Percentiles rank a stretch among this genome's conserved stretches.
Evolutionary conservation across 2,797 vertebrate genomes (phyloP).

Genomic region (Phoeniculus purpureus): DNA sequence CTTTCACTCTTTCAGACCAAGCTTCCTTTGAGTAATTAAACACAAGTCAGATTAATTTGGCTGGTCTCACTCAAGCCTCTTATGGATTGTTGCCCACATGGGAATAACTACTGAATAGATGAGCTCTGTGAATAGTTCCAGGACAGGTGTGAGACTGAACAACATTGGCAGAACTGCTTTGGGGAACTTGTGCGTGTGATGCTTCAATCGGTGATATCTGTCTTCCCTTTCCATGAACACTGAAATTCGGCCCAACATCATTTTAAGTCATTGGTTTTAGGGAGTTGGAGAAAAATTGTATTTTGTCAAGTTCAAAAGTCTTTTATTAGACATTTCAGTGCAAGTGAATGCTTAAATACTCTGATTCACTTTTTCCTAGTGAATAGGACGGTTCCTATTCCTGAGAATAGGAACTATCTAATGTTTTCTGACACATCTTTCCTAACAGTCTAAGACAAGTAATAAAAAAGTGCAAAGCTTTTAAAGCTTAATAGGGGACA

Average conservation of each 20-base stretch:
- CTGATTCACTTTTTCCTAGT: background rate
- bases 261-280: background rate
- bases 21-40: slow-evolving; percentile 58
- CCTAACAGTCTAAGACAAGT: background rate
- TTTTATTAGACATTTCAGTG: background rate
- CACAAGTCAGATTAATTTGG: slow-evolving; percentile 42
- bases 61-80: slow-evolving; percentile 49
- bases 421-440: background rate
- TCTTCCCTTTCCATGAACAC: background rate
- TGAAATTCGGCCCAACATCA: background rate
- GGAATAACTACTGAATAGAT: slow-evolving; percentile 43
- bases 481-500: background rate
- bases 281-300: background rate
- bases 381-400: background rate
- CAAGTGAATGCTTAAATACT: background rate
- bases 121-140: slow-evolving; percentile 47
- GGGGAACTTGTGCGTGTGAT: background rate
- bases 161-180: background rate
- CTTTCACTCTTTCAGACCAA: slow-evolving; percentile 38
- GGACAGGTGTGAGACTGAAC: slow-evolving; percentile 47
- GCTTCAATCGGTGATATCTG: background rate
- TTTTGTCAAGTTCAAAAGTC: background rate
- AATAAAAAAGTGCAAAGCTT: background rate
- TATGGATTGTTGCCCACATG: slow-evolving; percentile 21
- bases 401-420: background rate